Base-by-base conservation (phyloP, 1,140 invertebrate genomes). In the Episyrphus balteatus region DNA sequence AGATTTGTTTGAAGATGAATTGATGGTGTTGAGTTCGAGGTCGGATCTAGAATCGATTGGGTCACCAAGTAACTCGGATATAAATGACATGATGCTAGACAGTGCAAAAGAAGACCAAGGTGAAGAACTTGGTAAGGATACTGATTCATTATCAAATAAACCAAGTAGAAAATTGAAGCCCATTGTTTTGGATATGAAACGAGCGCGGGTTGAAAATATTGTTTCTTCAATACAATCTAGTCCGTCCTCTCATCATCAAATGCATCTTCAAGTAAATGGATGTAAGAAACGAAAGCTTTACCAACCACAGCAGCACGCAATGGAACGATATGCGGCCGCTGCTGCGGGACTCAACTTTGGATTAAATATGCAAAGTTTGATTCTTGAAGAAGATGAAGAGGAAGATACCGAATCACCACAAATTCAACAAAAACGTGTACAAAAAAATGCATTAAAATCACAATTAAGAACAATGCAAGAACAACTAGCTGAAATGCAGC, bases 261-360 rank as follows among this genome's bases (percentile, higher is more conserved):
- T 79, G 34, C 75, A 79, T 47, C 72, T 77, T 6, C 77, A 81
- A 66, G 86, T 89, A 46, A 92, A 89, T 68, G 92, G 87, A 37
- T 95, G 87, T 73, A 94, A 94, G 67, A 97, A 97, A 72, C 78
- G 93, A 17, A 98, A 97, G 70, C 75, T 96, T n/a, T 95, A 95
- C 65, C 89, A 95, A 57, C 93, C 93, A 1, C 90, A 94, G 63
- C 92, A 95, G 59, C 90, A 94, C 62, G 80, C 80, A 48, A 78
- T 78, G 18, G 81, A 84, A 52, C 69, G 83, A 17, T 86, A 85
- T 60, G 75, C 75, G 56, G 66, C 74, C 55, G 66, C 74, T 51
- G 69, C 73, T 51, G 57, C 76, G 51, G 63, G 75, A 48, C 52
- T 70, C 6, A 70, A 72, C 26, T 62, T 72, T n/a, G 66, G 66